Base-by-base conservation (phyloP, 2,113 vertebrate genomes). In the Isurus oxyrinchus region DNA sequence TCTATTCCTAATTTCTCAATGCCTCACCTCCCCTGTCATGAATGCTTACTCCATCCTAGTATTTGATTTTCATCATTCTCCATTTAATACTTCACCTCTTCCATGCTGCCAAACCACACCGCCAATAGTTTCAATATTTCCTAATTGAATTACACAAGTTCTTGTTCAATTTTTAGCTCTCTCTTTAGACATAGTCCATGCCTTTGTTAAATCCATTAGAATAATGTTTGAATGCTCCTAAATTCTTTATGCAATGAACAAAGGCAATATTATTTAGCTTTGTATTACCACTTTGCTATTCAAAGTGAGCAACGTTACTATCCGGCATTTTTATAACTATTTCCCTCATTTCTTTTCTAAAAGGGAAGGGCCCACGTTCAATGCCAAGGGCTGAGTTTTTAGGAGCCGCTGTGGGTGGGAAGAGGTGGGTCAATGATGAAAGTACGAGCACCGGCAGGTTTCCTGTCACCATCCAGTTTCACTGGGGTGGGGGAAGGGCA, bases 1-100 rank as follows among this genome's bases (percentile, higher is more conserved):
- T 61, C 59, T 91, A 35, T 49, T 91, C 25, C 55, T 59, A 59
- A 91, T 91, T 91, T 91, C 88, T 61, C 59, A 91, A 91, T 91
- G 88, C 88, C 55, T 91, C 88, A 91, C 88, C 25, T 59, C 25
- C 49, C 57, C 35, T 35, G 14, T 91, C 88, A 91, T 91, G 55
- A 91, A 27, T 59, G 59, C 53, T 59, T 91, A 59, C 53, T 59
- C 88, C 53, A 91, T 59, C 53, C 31, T 27, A 59, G 6, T 91
- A 59, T 59, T 91, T 57, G 88, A 35, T 91, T 91, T 59, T 57
- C 55, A n/a, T 91, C 27, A 59, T 61, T 59, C 88, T 86, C 44
- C 81, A 86, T 86, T 86, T 81, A 81, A 81, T 23, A 40, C 79
- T 40, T 81, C 40, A 86, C 40, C 81, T 86, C 81, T 90, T 91